Evolutionary conservation across 1,140 invertebrate species (phyloP).

Genomic region (Zaprionus taronus): DNA sequence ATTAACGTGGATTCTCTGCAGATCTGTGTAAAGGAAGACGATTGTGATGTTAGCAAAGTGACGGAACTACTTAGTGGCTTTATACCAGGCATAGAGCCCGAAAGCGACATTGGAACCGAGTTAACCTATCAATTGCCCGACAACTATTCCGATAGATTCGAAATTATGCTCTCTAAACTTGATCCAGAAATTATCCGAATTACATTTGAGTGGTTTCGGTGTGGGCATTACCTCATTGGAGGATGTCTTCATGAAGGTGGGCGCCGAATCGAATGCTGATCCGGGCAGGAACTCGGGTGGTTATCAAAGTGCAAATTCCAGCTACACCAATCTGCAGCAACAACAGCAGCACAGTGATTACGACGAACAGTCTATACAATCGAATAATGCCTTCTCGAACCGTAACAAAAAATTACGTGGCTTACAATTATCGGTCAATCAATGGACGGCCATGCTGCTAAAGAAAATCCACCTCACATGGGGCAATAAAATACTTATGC

Average conservation of each 20-base stretch:
- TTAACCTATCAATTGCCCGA: slow-evolving; percentile 74
- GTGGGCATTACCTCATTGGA: slow-evolving; percentile 97
- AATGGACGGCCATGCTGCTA: slow-evolving; percentile 87
- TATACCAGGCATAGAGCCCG: slow-evolving; percentile 71
- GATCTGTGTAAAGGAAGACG: slow-evolving; percentile 78
- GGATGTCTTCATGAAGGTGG: slow-evolving; percentile 90
- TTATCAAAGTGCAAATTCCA: not conserved
- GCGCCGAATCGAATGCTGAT: slow-evolving; percentile 61
- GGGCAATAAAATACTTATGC: slow-evolving; percentile 86
- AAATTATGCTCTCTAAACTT: slow-evolving; percentile 71
- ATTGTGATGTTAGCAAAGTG: slow-evolving; percentile 60
- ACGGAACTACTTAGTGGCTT: slow-evolving; percentile 65
- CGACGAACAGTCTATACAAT: slow-evolving; percentile 71
- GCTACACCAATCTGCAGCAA: not conserved
- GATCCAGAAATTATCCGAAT: slow-evolving; percentile 52
- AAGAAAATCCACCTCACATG: slow-evolving; percentile 87
- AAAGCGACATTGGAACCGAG: slow-evolving; percentile 75
- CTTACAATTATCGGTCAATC: slow-evolving; percentile 82
- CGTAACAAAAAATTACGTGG: slow-evolving; percentile 56
- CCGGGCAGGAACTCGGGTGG: not conserved
- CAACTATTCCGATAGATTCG: slow-evolving; percentile 57
- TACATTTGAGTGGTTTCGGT: slow-evolving; percentile 91
- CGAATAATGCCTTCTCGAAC: slow-evolving; percentile 55
- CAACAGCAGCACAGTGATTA: slow-evolving; percentile 18
- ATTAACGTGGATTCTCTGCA: slow-evolving; percentile 5